Evolutionary conservation across 2,113 vertebrate genomes (phyloP), one percentile per base, ranked within the genome.

Genomic region (Heptranchias perlo): DNA sequence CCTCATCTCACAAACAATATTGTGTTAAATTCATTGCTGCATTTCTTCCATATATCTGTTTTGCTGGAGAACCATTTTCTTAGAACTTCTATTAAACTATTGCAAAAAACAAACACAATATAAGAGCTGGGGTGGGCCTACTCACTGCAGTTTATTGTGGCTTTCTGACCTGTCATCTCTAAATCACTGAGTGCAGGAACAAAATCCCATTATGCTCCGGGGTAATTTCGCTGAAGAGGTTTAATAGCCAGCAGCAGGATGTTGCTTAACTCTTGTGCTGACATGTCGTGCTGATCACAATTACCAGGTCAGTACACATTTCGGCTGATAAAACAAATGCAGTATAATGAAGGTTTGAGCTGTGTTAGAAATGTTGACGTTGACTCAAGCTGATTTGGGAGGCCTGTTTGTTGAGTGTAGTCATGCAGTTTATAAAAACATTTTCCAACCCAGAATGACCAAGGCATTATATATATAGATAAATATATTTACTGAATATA

Each of bases 221-320:
- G 23, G 65, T 95, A 95, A 52, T 95, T 69, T 69, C 47, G 28
- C 65, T 95, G 94, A 69, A 69, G 94, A 49, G 44, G 44, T 73
- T 95, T 94, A 94, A 94, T 47, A 94, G 64, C 62, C 62, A 69
- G 44, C 21, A 69, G 94, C 92, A 64, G 39, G 92, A 65, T 65
- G 92, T 65, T 93, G 92, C 3, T 49, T 69, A 95, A 47, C 47
- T 69, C 28, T 73, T 69, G 65, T 47, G 18, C 64, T 49, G 44
- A 95, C 25, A 25, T 6, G 11, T 16, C 0, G 64, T 69, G 7
- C 65, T 69, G 47, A 52, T 95, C 44, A 69, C 65, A 49, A 95
- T 64, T 94, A 94, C 14, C 64, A 52, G 64, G 39, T 95, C 91
- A 64, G 62, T 73, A 49, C 23, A 49, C 62, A 67, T 95, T 95